phyloP scores from a whole-genome alignment of 2,113 vertebrate species.

The Tringa solitaria region DNA sequence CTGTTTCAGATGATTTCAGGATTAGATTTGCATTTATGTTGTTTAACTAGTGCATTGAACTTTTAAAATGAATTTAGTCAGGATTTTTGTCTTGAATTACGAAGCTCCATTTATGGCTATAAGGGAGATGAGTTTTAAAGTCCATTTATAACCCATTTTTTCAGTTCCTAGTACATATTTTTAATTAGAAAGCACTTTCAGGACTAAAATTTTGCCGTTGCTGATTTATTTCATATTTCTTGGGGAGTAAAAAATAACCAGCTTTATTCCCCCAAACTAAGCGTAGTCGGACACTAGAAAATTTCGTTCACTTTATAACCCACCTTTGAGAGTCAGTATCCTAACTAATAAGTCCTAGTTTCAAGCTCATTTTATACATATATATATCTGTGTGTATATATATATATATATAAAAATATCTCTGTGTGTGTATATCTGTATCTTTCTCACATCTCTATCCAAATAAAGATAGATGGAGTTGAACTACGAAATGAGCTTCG shows the following conservation, averaged over 20 bases:
- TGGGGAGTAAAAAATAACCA: neutral
- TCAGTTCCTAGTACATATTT: neutral
- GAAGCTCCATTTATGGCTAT: neutral
- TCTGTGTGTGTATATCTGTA: rapidly evolving
- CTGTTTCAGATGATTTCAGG: neutral
- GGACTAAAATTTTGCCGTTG: neutral
- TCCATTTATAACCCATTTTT: neutral
- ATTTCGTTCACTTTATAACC: neutral
- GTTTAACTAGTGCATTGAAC: neutral
- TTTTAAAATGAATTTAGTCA: neutral
- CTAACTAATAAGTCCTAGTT: neutral
- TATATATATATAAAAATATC: neutral
- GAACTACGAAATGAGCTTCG: neutral
- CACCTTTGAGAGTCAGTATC: neutral
- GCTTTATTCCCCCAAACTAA: neutral
- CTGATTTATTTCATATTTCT: neutral
- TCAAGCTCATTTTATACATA: neutral
- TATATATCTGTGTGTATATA: rapidly evolving
- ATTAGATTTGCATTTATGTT: neutral
- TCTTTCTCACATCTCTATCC: neutral
- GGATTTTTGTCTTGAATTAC: neutral
- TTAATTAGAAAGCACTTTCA: neutral
- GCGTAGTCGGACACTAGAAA: neutral
- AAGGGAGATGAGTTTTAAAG: neutral
- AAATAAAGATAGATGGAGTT: neutral